Evolutionary conservation across 2,113 vertebrate species (phyloP).

Genomic region (Festucalex cinctus): DNA sequence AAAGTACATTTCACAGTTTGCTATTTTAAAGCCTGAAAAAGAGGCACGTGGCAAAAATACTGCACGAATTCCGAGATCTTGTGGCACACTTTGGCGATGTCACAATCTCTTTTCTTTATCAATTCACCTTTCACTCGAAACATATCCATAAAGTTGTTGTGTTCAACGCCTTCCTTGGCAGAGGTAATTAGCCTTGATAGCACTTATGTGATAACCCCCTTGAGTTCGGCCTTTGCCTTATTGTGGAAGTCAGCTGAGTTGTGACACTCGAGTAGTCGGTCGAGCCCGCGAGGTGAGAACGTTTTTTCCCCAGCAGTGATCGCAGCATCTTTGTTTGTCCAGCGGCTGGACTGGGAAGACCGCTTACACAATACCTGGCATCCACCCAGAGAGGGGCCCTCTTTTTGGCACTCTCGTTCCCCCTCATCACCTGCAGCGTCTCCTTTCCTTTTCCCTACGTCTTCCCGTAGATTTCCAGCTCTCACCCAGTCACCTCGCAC

Average conservation of each 20-base stretch:
- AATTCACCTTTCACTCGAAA: not conserved
- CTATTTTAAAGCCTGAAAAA: not conserved
- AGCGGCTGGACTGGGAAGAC: constrained; percentile 19
- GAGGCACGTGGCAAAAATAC: not conserved
- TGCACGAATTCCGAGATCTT: too few relatives aligned
- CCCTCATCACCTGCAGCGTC: constrained; percentile 16
- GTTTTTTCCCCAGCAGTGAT: constrained; percentile 27
- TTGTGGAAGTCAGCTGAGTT: constrained; percentile 10
- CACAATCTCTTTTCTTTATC: too few relatives aligned
- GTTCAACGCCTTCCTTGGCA: not conserved
- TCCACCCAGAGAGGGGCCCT: constrained; percentile 20
- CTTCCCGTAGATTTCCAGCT: not conserved
- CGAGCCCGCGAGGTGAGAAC: constrained; percentile 10
- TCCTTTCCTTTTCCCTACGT: not conserved
- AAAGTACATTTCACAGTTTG: not conserved
- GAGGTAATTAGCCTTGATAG: not conserved
- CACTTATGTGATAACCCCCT: not conserved
- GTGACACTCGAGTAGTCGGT: not conserved
- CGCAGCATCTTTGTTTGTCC: constrained; percentile 34
- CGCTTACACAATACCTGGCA: constrained; percentile 47
- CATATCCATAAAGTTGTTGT: not conserved
- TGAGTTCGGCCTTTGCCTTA: constrained; percentile 1
- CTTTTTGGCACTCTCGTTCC: constrained; percentile 3
- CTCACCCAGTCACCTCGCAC: constrained; percentile 26
- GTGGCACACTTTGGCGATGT: too few relatives aligned